phyloP scores from a whole-genome alignment of 2,888 invertebrate species.

The Nysson spinosus region DNA sequence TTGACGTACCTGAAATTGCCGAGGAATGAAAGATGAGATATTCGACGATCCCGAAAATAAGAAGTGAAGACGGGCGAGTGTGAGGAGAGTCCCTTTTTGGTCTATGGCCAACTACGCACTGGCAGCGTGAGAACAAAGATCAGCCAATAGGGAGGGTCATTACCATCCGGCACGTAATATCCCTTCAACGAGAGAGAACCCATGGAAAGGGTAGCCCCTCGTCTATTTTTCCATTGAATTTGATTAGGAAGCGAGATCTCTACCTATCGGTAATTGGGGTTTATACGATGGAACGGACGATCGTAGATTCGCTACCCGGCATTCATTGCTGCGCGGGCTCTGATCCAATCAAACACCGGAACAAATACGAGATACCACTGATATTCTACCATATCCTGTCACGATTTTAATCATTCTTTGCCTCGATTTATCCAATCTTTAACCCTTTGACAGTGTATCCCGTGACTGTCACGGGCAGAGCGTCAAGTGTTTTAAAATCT shows the following conservation, averaged over 20 bases:
- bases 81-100: conserved; percentile 46
- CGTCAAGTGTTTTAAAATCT: too few species aligned
- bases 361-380: too few species aligned
- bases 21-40: too few species aligned
- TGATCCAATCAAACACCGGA: conserved; percentile 23
- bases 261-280: conserved; percentile 29
- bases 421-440: too few species aligned
- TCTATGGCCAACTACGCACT: conserved; percentile 52
- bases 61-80: conserved; percentile 18
- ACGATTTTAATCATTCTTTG: too few species aligned
- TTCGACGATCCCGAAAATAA: conserved; percentile 16
- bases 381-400: too few species aligned
- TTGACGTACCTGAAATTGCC: conserved; percentile 35
- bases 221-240: conserved; percentile 66
- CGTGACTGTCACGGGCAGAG: too few species aligned
- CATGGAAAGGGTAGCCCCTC: conserved; percentile 49
- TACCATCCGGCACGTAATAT: conserved; percentile 61
- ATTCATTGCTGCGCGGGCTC: conserved; percentile 7
- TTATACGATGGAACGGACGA: conserved; percentile 9
- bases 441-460: too few species aligned
- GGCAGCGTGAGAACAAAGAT: conserved; percentile 47
- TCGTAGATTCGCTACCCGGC: conserved; percentile 24
- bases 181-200: conserved; percentile 47
- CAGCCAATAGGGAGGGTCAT: conserved; percentile 53
- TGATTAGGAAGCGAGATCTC: conserved; percentile 56